phyloP scores from a whole-genome alignment of 2,797 vertebrate species.

The Acipenser transmontanus region DNA sequence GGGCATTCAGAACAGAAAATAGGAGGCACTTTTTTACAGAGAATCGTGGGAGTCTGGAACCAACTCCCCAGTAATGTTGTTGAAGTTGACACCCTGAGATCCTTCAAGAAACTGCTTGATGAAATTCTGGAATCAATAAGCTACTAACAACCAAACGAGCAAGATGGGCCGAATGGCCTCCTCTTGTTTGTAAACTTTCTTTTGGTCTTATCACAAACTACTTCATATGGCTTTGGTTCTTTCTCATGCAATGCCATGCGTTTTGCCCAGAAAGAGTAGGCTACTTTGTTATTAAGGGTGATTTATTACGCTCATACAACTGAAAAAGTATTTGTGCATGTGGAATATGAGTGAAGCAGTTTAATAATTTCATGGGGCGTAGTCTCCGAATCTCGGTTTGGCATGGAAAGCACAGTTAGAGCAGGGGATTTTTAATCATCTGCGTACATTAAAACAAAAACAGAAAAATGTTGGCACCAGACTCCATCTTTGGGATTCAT shows the following conservation, averaged over 20 bases:
- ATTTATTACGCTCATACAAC: constrained; percentile 40
- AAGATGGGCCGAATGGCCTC: too few relatives aligned
- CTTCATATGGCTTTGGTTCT: background rate
- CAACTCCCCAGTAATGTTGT: too few relatives aligned
- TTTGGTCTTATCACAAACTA: too few relatives aligned
- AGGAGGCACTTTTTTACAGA: too few relatives aligned
- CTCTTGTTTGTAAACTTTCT: too few relatives aligned
- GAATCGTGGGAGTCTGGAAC: too few relatives aligned
- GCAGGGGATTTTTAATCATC: constrained; percentile 18
- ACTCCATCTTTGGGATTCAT: constrained; percentile 17
- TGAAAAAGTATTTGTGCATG: constrained; percentile 30
- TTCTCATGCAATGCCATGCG: constrained; percentile 19
- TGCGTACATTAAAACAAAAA: constrained; percentile 19
- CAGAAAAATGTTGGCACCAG: constrained; percentile 11
- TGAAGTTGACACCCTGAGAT: too few relatives aligned
- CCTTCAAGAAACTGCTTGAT: too few relatives aligned
- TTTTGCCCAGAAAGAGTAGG: constrained; percentile 25
- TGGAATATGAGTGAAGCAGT: constrained; percentile 22
- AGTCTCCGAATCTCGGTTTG: constrained; percentile 18
- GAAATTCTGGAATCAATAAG: too few relatives aligned
- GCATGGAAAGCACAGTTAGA: constrained; percentile 13
- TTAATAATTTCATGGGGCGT: constrained; percentile 23
- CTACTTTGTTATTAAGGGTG: constrained; percentile 25
- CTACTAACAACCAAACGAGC: too few relatives aligned
- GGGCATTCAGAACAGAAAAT: too few relatives aligned